phyloP scores from a whole-genome alignment of 2,888 invertebrate genomes.

The Napeogenes inachia region DNA sequence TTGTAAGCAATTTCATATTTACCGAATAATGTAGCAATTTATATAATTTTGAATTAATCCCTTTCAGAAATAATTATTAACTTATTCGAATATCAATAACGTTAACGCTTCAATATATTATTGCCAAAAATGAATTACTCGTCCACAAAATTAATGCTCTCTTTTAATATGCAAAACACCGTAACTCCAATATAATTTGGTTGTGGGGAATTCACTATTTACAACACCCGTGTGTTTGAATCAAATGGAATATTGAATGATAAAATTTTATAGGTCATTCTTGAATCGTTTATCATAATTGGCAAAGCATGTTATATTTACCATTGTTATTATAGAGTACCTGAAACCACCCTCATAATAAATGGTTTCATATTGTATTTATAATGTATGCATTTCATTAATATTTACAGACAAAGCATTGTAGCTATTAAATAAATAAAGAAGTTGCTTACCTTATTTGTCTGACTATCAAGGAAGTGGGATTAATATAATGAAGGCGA shows the following conservation, averaged over 20 bases:
- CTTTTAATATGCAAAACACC: constrained; percentile 29
- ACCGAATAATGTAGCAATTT: constrained; percentile 10
- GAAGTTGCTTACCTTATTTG: too few relatives aligned
- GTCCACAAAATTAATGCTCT: constrained; percentile 28
- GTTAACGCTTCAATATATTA: constrained; percentile 27
- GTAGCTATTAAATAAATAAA: too few relatives aligned
- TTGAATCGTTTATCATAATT: constrained; percentile 15
- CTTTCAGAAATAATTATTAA: constrained; percentile 25
- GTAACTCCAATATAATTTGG: constrained; percentile 28
- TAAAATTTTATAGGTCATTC: constrained; percentile 24
- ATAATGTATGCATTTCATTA: too few relatives aligned
- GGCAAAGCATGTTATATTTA: constrained; percentile 3
- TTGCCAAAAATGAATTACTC: constrained; percentile 22
- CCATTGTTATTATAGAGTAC: background rate
- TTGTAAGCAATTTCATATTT: constrained; percentile 5
- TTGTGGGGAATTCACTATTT: constrained; percentile 23
- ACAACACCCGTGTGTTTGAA: constrained; percentile 20
- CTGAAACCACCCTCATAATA: too few relatives aligned
- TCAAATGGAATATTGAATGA: constrained; percentile 26
- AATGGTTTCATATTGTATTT: too few relatives aligned
- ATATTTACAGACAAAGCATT: too few relatives aligned
- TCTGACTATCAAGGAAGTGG: too few relatives aligned
- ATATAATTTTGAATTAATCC: constrained; percentile 25
- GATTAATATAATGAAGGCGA: too few relatives aligned
- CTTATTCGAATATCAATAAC: constrained; percentile 28